These are phyloP conservation scores for Pagetopsis macropterus DNA, from an alignment of 2,797 vertebrate species.

Conservation along the genomic window DNA sequence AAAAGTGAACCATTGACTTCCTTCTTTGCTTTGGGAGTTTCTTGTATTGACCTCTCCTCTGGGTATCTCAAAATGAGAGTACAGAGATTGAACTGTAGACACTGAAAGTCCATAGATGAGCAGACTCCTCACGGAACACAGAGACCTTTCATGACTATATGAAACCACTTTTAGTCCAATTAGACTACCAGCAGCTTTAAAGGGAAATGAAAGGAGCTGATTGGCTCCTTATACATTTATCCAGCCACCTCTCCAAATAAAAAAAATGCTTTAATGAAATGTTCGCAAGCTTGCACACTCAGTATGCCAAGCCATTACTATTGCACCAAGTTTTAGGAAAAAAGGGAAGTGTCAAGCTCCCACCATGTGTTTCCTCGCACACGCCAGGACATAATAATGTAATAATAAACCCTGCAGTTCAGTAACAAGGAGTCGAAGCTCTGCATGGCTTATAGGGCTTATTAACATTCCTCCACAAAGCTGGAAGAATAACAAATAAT, in stretches of 20 bases:
- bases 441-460: constrained; percentile 48
- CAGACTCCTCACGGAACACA: constrained; percentile 16
- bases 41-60: constrained; percentile 66
- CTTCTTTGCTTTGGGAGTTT: constrained; percentile 68
- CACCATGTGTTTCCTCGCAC: constrained; percentile 25
- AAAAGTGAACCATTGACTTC: constrained; percentile 74
- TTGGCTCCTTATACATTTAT: constrained; percentile 1
- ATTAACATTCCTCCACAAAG: constrained; percentile 67
- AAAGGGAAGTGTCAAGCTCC: constrained; percentile 45
- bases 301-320: constrained; percentile 9
- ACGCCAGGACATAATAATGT: constrained; percentile 37
- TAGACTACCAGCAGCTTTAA: not conserved
- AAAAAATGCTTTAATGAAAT: constrained; percentile 23
- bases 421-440: constrained; percentile 53
- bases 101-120: constrained; percentile 10
- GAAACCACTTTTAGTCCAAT: not conserved
- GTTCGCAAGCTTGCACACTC: not conserved
- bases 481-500: constrained; percentile 63
- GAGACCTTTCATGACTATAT: constrained; percentile 2
- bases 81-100: constrained; percentile 20
- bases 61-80: constrained; percentile 33
- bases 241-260: constrained; percentile 18
- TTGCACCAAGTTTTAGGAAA: constrained; percentile 35
- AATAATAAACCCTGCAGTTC: constrained; percentile 53
- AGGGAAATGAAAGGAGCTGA: constrained; percentile 23